A percentile compares a stretch with the other conserved stretches of the same genome.
Conservation (phyloP, 2,113 vertebrate genomes). For the human region DNA sequence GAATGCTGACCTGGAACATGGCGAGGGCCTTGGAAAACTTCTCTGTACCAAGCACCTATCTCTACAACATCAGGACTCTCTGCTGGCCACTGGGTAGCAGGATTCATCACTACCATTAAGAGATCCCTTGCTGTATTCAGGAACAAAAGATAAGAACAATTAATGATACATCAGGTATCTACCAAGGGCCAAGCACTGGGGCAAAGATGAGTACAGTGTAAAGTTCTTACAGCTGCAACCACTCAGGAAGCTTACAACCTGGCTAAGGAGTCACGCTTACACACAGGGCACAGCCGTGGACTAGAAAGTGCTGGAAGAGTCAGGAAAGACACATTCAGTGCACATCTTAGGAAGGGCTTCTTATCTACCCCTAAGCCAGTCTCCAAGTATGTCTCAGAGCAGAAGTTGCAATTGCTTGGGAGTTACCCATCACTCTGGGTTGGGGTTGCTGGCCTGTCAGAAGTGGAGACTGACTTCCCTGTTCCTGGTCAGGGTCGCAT, state of each 20-base stretch:
- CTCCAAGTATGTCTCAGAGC: neutral
- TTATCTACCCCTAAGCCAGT: neutral
- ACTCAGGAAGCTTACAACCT: neutral
- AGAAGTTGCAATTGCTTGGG: neutral
- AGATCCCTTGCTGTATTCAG: neutral
- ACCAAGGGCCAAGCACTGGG: neutral
- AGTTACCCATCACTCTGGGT: neutral
- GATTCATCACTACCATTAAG: neutral
- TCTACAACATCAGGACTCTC: neutral
- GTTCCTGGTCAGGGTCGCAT: neutral
- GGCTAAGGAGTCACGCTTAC: neutral
- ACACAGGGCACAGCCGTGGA: neutral
- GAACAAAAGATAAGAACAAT: neutral
- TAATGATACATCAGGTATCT: neutral
- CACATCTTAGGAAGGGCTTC: neutral
- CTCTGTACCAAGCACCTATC: neutral
- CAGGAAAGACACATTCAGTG: neutral
- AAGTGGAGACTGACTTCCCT: neutral
- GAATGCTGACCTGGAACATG: neutral
- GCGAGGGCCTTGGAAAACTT: neutral
- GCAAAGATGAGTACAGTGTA: neutral
- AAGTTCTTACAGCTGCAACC: neutral
- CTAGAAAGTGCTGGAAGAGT: neutral
- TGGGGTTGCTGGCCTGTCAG: neutral
- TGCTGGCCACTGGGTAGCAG: neutral